Percentiles rank a stretch among this genome's conserved stretches.
Conservation (phyloP, 1,140 invertebrate genomes). For the Lasioglossum baleicum region DNA sequence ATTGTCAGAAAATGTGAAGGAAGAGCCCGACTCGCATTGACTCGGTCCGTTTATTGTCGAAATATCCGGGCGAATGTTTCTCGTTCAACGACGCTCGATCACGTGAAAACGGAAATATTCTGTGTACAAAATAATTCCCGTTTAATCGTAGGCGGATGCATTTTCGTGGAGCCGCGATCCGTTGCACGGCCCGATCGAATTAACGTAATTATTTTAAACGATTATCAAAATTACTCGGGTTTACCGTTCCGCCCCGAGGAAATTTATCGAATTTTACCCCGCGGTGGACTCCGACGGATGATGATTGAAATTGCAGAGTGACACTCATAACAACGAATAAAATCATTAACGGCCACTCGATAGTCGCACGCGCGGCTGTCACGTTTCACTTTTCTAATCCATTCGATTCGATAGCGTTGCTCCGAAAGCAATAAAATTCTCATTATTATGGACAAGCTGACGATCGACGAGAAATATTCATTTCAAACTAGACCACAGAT, state of each 20-base stretch:
- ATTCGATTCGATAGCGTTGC: neutral
- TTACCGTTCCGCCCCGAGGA: neutral
- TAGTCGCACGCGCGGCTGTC: neutral
- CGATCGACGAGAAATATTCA: too few species aligned
- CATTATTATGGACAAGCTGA: too few species aligned
- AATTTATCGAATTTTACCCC: neutral
- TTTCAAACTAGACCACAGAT: too few species aligned
- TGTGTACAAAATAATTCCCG: neutral
- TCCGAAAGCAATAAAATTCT: too few species aligned
- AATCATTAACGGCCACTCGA: neutral
- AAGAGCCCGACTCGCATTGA: too few species aligned
- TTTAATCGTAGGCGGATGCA: neutral
- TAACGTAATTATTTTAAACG: slow-evolving; percentile 1
- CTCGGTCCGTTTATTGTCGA: too few species aligned
- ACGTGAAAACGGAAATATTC: neutral
- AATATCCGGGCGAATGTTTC: too few species aligned
- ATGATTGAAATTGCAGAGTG: neutral
- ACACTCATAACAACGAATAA: neutral
- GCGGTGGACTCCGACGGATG: neutral
- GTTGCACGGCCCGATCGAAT: neutral
- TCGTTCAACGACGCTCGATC: neutral
- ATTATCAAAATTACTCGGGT: slow-evolving; percentile 3
- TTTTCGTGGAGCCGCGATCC: neutral
- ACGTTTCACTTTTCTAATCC: neutral
- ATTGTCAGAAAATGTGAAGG: too few species aligned